Evolutionary conservation across 37 sponge, comb jelly and placozoan genomes (phyloP), one percentile per base, ranked within the genome.

Genomic region (Ephydatia muelleri): DNA sequence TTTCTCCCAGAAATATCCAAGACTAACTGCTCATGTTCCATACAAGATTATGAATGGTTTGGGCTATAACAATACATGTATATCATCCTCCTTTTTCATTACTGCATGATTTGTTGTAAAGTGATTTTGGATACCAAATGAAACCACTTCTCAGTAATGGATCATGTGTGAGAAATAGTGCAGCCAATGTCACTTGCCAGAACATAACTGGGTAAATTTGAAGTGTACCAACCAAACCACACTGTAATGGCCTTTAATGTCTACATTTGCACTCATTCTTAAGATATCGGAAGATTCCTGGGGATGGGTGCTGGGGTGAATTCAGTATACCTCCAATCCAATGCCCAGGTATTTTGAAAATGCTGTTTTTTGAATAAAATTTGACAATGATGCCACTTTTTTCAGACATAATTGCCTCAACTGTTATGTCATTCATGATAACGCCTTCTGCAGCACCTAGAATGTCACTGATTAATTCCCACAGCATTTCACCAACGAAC

Each of bases 1-100:
- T 97, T 88, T 72, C 38, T 22, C 14, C 38, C 89, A 4, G 72
- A 43, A 9, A 73, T 88, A 3, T 71, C 14, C 34, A 49, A 36
- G 48, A 33, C 80, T 12, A 38, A 37, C 19, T 97, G 97, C 81
- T 40, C 66, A 2, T 97, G 97, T 65, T 82, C 32, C 27, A 43
- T 36, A 30, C 92, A 92, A 26, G 97, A 97, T 83, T 97, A 84
- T 88, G 96, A 95, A 68, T 97, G 97, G 90, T 95, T 72, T 48
- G 85, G 2, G 21, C 31, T 57, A 43, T 9, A 43, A 9, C 43
- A 43, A 43, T 43, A 43, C 43, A 43, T 43, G 43, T 43, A 43
- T 6, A 43, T 43, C n/a, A n/a, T n/a, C n/a, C n/a, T n/a, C n/a
- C n/a, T 43, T 43, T 43, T 9, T 57, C 0, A 57, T 57, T 57